Base-by-base conservation (phyloP, 2,797 vertebrate genomes). In the Eulemur coronatus region DNA sequence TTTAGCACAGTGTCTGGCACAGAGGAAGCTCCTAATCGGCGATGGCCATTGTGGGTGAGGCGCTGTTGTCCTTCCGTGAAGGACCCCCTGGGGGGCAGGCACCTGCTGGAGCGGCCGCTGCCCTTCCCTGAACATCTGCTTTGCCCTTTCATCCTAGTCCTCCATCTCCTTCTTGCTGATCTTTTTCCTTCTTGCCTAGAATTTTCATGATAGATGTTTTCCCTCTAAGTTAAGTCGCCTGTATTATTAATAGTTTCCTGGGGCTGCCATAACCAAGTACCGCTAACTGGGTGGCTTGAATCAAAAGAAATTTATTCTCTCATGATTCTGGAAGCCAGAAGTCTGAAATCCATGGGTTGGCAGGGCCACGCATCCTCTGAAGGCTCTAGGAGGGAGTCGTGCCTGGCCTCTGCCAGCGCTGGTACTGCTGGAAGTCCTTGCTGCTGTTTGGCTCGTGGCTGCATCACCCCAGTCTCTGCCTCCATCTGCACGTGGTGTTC, bases 1-100 rank as follows among this genome's bases (percentile, higher is more conserved):
- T 0, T 33, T 7, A 24, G 46, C 22, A 0, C 8, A 2, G 70
- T 3, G 70, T 2, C 28, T 10, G 38, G 2, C 41, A 7, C 22
- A 2, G 75, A 28, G 38, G 5, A 33, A 7, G n/a, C 20, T 33
- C 11, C 28, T 13, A 17, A 3, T 15, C 7, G 1, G 22, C 9
- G 4, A 12, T 8, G 17, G 78, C 35, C 0, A 0, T 33, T 48
- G n/a, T 17, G 57, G 41, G 13, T 26, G 57, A n/a, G 10, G 59
- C 13, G 0, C 20, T 0, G 22, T 15, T 15, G 17, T 28, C 70
- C 26, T 63, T 38, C 80, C 7, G 8, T 22, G 35, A 46, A 48
- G 38, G 12, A 4, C 3, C 26, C 35, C n/a, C 46, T 0, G 0
- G n/a, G n/a, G 11, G 48, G 24, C 35, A 72, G 20, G 4, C 12